Base-by-base conservation (phyloP, 2,797 vertebrate species). In the Taeniopygia guttata region DNA sequence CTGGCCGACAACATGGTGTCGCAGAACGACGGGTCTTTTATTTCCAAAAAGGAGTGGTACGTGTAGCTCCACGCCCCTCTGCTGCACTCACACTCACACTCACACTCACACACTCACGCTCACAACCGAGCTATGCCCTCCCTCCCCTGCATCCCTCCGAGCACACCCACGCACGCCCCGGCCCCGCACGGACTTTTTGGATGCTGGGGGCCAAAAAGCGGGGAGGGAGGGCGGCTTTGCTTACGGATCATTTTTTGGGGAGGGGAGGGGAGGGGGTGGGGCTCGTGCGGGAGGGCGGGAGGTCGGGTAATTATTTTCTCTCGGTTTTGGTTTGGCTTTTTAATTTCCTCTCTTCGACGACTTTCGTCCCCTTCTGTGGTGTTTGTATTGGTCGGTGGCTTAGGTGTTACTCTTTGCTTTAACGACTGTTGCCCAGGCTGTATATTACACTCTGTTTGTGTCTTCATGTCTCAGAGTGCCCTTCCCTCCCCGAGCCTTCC, bases 21-120 rank as follows among this genome's bases (percentile, higher is more conserved):
- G 96, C 99, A 99, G 98, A 99, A 98, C 92, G 99, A 99, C 78
- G 99, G 99, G 96, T 99, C 99, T 89, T 99, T 99, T 97, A 99
- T 99, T 98, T 99, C 99, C 97, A 99, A 99, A 99, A 99, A 99
- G 98, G 99, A 99, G 98, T 99, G 99, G 99, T 99, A 99, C 38
- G 99, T 99, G 98, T 99, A 99, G 98, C 93, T 96, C 97, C 93
- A 96, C 96, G 76, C 80, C 72, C 40, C 74, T 5, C 2, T 3
- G 88, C 90, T 87, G 7, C 92, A 36, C 82, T 15, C 67, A 8
- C 54, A 20, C 66, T 6, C 69, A 2, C 69, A 11, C 51, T 3
- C 73, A 5, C 69, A 1, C 40, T 6, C 51, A 9, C 68, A 43
- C 68, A 20, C n/a, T n/a, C n/a, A n/a, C 30, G 22, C 60, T 30